A percentile compares a stretch with the other conserved stretches of the same genome.
phyloP scores from a whole-genome alignment of 2,113 vertebrate genomes.

The Ceyx margarethae region DNA sequence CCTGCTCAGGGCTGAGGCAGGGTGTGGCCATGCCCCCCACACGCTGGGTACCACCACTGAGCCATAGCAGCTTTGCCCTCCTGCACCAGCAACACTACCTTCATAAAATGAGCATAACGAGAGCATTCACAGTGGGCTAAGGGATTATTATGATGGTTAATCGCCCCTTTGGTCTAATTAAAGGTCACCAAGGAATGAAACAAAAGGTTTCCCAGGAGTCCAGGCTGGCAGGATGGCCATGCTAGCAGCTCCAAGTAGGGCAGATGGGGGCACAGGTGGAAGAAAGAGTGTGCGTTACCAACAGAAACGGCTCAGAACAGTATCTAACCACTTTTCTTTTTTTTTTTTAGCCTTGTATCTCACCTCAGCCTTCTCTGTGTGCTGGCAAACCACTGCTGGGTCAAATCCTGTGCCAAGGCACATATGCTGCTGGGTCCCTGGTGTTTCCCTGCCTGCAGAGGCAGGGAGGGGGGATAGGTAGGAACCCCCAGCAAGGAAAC shows the following conservation, averaged over 20 bases:
- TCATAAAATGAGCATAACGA: rapidly evolving
- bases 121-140: background rate
- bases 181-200: background rate
- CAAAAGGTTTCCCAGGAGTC: background rate
- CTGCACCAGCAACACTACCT: background rate
- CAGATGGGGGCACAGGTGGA: background rate
- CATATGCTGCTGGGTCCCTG: background rate
- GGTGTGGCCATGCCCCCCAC: background rate
- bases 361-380: background rate
- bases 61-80: background rate
- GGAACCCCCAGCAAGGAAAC: background rate
- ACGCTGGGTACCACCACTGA: background rate
- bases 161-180: background rate
- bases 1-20: background rate
- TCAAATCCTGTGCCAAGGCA: background rate
- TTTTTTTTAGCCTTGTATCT: background rate
- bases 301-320: background rate
- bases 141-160: background rate
- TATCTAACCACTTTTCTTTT: background rate
- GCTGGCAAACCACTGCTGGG: background rate
- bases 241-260: background rate
- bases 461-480: background rate
- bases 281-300: background rate
- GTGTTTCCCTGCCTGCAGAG: background rate
- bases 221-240: background rate